Base-by-base conservation (phyloP, 2,888 invertebrate species). In the Malachius bipustulatus region DNA sequence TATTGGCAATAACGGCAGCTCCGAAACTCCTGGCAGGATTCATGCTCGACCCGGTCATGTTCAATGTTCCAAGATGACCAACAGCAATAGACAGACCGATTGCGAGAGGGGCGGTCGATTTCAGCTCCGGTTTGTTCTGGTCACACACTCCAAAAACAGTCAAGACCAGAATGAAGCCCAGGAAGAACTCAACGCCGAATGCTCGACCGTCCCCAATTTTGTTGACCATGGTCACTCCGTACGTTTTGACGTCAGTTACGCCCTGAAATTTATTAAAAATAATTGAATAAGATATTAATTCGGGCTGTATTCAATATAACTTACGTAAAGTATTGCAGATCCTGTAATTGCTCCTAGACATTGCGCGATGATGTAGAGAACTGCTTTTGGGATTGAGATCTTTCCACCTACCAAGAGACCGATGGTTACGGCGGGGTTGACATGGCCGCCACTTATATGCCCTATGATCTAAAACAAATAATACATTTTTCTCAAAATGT, bases 101-200 rank as follows among this genome's bases (percentile, higher is more conserved):
- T 37, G 88, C 81, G 32, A 93, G 65, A 0, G 91, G 84, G 0
- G 83, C 88, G 1, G 84, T 77, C 24, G 79, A 74, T 51, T 82
- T 83, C 51, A 82, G 73, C 57, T 90, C 87, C 4, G 74, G 73
- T 40, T 89, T 76, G 48, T 81, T 75, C 0, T 70, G 69, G 60
- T 93, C 91, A 45, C 82, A 82, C 16, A 85, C 88, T 39, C 87
- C 88, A 59, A 85, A 89, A n/a, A 91, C 84, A 3, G 85, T 83
- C 44, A 91, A 70, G 19, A 91, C 77, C 40, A 93, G 70, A n/a
- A 91, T 71, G 55, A 91, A 81, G 28, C 88, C 89, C 34, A 89
- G 73, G 69, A 90, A 78, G 65, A 90, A 87, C 60, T 93, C 93
- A 43, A 91, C 74, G 24, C 88, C 89, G 52, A 91, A 73, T 3